A percentile compares a stretch with the other conserved stretches of the same genome.
These are phyloP conservation scores for Mamestra configurata DNA, from an alignment of 1,140 invertebrate genomes.

Conservation along the genomic window DNA sequence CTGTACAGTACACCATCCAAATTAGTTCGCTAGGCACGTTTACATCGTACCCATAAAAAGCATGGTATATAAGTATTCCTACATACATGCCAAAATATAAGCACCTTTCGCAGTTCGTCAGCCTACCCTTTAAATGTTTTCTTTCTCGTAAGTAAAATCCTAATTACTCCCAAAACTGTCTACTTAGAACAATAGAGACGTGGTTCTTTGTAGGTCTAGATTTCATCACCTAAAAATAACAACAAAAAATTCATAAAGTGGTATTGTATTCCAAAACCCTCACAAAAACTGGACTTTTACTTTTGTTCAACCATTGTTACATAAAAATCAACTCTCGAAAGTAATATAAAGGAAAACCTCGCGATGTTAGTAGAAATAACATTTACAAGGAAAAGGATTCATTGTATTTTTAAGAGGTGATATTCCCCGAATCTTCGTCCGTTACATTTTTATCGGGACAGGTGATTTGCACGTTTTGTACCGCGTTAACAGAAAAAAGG, in stretches of 20 bases:
- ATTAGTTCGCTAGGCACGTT: slow-evolving; percentile 21
- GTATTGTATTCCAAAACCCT: slow-evolving; percentile 13
- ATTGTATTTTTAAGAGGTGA: slow-evolving; percentile 43
- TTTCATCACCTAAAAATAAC: background rate
- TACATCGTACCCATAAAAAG: slow-evolving; percentile 4
- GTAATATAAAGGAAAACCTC: slow-evolving; percentile 25
- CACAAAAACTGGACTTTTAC: background rate
- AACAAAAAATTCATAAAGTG: background rate
- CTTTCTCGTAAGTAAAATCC: background rate
- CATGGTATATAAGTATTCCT: background rate
- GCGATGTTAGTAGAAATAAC: slow-evolving; percentile 13
- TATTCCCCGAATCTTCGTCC: slow-evolving; percentile 9
- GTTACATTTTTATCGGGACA: slow-evolving; percentile 37
- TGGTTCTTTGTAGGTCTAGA: background rate
- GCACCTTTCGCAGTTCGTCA: background rate
- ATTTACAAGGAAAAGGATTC: slow-evolving; percentile 38
- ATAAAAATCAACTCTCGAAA: slow-evolving; percentile 16
- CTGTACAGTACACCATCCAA: background rate
- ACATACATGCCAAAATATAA: background rate
- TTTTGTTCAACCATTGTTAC: slow-evolving; percentile 10
- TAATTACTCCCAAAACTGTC: background rate
- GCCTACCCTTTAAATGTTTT: background rate
- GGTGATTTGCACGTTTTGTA: slow-evolving; percentile 49
- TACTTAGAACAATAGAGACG: background rate
- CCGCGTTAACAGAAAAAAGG: slow-evolving; percentile 50